Base-by-base conservation (phyloP, 2,797 vertebrate species). In the Myripristis murdjan region DNA sequence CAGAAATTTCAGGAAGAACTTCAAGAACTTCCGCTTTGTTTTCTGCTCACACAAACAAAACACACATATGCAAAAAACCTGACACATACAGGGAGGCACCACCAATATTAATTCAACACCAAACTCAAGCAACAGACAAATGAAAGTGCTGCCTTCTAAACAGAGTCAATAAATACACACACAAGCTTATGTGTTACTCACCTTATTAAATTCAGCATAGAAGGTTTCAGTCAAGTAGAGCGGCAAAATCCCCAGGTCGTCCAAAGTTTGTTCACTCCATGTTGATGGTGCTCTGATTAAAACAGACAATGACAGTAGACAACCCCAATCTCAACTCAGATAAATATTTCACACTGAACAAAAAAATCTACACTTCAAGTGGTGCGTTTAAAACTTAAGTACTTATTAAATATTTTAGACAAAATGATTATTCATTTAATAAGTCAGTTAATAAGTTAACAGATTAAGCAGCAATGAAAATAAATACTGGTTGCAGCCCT, bases 181-280 rank as follows among this genome's bases (percentile, higher is more conserved):
- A 7, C 4, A 28, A 14, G 10, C 7, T 14, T 11, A 39, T 12
- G 6, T 5, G 33, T 31, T 6, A 65, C 87, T 75, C 56, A 95
- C 94, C 70, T 18, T 83, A 37, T 75, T 1, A 69, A 94, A 88
- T 37, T 88, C 1, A 0, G 4, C 0, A 60, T 91, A 95, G 77
- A 95, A 91, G 23, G 5, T 46, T 7, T 72, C 63, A 5, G 67
- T 71, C 62, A 95, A 12, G 61, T 91, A 92, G 31, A 94, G 75
- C 1, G 92, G 84, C n/a, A 95, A 60, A 23, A 70, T 77, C 0
- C 16, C 86, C 0, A 95, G 85, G 62, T 70, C 51, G 9, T 5
- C 3, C 75, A 95, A 86, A 11, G 93, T 95, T 49, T 76, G 15
- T 8, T 0, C 0, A 3, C 53, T 64, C 94, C 94, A 95, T 1